Conservation (phyloP, 1,140 invertebrate genomes). For the Maniola jurtina region DNA sequence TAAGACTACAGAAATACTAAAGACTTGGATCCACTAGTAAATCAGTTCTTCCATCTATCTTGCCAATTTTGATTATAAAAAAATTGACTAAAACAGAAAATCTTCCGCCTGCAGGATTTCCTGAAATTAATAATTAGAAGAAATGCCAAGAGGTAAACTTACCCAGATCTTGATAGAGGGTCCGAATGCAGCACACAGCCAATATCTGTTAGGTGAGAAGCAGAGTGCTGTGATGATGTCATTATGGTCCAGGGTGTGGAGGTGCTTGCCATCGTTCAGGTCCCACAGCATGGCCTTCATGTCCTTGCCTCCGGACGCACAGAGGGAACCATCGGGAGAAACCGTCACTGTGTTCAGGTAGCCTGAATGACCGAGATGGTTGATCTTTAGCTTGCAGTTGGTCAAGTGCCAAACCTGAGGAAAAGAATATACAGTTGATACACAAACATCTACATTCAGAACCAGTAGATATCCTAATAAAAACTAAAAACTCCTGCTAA, state of each 20-base stretch:
- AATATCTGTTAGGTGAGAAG: slow-evolving; percentile 99
- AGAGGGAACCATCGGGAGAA: slow-evolving; percentile 99
- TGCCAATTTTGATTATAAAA: too few species aligned
- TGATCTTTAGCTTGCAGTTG: slow-evolving; percentile 99
- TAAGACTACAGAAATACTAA: too few species aligned
- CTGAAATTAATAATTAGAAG: slow-evolving; percentile 1
- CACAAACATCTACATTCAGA: neutral
- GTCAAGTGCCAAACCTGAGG: slow-evolving; percentile 98
- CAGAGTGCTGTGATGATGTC: slow-evolving; percentile 98
- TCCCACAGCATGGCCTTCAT: slow-evolving; percentile 99
- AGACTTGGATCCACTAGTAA: too few species aligned
- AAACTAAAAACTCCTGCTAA: too few species aligned
- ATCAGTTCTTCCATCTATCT: too few species aligned
- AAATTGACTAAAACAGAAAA: too few species aligned
- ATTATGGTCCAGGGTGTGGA: slow-evolving; percentile 99
- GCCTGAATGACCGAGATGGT: slow-evolving; percentile 97
- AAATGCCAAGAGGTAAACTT: slow-evolving; percentile 37
- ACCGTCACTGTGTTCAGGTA: slow-evolving; percentile 99
- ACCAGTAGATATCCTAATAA: too few species aligned
- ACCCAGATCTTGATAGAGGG: slow-evolving; percentile 99
- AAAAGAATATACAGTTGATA: slow-evolving; percentile 3
- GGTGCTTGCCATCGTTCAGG: slow-evolving; percentile 99
- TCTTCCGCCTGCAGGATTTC: too few species aligned
- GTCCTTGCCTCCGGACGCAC: slow-evolving; percentile 99
- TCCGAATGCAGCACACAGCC: slow-evolving; percentile 99